These are phyloP conservation scores for Callyntrura sp. DNA, from an alignment of 2,888 invertebrate genomes.

Conservation along the genomic window DNA sequence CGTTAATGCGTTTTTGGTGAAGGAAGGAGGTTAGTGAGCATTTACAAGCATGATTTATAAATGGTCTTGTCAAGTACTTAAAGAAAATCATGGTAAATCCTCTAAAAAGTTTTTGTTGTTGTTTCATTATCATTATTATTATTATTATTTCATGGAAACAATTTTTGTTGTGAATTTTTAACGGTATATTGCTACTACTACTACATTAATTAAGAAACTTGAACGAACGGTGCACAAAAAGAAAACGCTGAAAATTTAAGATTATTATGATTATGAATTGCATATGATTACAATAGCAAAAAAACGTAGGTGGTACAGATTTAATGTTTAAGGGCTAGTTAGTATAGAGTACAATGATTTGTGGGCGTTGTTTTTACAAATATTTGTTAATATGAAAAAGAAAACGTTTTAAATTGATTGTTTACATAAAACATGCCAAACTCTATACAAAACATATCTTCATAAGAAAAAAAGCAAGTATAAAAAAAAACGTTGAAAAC, in stretches of 20 bases:
- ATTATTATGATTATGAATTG: neutral
- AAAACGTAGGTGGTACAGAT: neutral
- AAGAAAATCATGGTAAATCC: neutral
- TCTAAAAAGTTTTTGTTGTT: neutral
- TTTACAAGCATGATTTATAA: slow-evolving; percentile 2
- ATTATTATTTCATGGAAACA: neutral
- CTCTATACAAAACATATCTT: slow-evolving; percentile 46
- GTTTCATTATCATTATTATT: neutral
- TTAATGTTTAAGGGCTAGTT: neutral
- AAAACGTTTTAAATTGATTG: slow-evolving; percentile 16
- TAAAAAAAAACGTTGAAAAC: neutral
- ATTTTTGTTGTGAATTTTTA: neutral
- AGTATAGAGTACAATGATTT: neutral
- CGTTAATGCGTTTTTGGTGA: neutral
- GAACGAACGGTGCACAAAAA: slow-evolving; percentile 47
- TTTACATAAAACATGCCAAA: slow-evolving; percentile 36
- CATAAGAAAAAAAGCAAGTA: neutral
- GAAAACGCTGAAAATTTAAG: slow-evolving; percentile 28
- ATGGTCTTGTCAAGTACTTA: slow-evolving; percentile 23
- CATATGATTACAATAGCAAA: neutral
- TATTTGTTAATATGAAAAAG: neutral
- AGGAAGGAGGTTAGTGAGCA: neutral
- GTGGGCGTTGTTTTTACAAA: neutral
- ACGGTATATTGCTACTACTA: neutral
- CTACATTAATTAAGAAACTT: neutral